These are phyloP conservation scores for Aramus guarauna DNA, from an alignment of 2,113 vertebrate species.

Conservation along the genomic window DNA sequence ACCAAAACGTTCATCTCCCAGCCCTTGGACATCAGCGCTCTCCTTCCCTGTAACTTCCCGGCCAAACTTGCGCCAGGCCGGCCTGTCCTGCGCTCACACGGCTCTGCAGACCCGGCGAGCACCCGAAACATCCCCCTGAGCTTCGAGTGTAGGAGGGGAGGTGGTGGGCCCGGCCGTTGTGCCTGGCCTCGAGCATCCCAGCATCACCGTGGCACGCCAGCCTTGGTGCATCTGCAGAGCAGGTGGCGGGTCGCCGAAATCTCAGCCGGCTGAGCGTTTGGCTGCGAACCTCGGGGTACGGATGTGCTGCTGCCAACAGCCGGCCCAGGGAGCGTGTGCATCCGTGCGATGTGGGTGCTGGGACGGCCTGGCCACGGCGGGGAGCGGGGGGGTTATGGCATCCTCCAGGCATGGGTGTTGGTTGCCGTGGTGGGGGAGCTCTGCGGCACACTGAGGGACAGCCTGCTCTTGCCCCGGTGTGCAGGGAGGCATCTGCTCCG, in stretches of 20 bases:
- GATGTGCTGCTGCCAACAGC: not conserved
- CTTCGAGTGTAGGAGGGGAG: not conserved
- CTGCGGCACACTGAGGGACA: accelerated
- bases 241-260: accelerated
- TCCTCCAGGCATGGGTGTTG: not conserved
- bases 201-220: accelerated
- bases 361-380: not conserved
- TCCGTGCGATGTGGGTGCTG: not conserved
- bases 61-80: not conserved
- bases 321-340: accelerated
- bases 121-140: not conserved
- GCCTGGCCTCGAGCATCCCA: not conserved
- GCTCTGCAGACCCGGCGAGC: not conserved
- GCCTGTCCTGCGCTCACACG: accelerated
- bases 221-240: not conserved
- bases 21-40: not conserved
- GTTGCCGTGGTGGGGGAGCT: not conserved
- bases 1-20: not conserved
- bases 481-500: not conserved
- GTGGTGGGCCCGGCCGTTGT: not conserved
- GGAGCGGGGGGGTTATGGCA: not conserved
- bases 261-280: not conserved
- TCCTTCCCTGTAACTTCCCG: not conserved
- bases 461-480: accelerated
- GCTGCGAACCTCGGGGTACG: not conserved